A percentile compares a stretch with the other conserved stretches of the same genome.
phyloP scores from a whole-genome alignment of 2,113 vertebrate genomes.

The Carollia perspicillata region DNA sequence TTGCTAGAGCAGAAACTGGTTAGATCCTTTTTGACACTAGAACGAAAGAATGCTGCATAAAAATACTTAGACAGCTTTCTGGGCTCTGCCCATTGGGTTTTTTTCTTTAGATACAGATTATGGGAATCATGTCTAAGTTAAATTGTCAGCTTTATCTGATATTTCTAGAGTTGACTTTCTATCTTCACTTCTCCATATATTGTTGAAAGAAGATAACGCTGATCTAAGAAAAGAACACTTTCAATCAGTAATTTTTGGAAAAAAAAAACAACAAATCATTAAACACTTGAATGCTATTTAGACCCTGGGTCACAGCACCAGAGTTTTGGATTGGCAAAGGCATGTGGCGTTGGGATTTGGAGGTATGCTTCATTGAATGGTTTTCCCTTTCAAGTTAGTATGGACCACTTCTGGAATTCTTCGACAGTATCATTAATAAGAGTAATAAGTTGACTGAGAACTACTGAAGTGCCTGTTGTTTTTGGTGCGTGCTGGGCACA shows the following conservation, averaged over 20 bases:
- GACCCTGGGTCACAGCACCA: neutral
- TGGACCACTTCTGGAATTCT: neutral
- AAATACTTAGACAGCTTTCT: neutral
- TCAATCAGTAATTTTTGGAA: neutral
- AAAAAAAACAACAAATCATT: neutral
- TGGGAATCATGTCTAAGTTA: neutral
- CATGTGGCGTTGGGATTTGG: neutral
- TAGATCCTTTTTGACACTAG: neutral
- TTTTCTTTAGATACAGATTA: neutral
- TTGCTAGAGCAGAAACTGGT: neutral
- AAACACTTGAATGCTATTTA: neutral
- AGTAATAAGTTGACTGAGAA: neutral
- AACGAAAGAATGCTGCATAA: neutral
- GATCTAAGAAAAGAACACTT: slow-evolving; percentile 22
- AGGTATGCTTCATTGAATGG: neutral
- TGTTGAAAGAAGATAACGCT: slow-evolving; percentile 10
- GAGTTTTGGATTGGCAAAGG: neutral
- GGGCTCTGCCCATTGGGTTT: neutral
- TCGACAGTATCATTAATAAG: neutral
- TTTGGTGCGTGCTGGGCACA: neutral
- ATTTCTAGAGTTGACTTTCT: neutral
- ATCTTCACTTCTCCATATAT: neutral
- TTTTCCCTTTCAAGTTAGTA: slow-evolving; percentile 21
- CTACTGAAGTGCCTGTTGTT: neutral
- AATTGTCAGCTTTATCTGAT: neutral